Conservation (phyloP, 2,797 vertebrate genomes). For the Coregonus sp. region DNA sequence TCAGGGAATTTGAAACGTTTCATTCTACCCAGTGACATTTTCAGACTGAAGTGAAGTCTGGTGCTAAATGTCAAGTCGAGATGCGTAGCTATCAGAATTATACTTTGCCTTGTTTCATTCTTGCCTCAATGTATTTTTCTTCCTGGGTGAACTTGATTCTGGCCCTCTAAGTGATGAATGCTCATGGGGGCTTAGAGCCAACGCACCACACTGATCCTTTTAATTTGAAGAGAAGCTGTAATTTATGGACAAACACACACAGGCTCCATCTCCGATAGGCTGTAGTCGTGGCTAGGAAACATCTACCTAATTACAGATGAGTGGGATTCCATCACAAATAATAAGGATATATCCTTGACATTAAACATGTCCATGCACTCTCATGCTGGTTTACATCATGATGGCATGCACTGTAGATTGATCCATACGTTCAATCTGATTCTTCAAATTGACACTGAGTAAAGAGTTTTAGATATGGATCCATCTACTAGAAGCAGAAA, state of each 20-base stretch:
- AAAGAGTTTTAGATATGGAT: no score
- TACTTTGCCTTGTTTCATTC: slow-evolving; percentile 39
- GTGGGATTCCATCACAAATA: slow-evolving; percentile 37
- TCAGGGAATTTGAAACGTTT: slow-evolving; percentile 13
- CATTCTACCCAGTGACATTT: no score
- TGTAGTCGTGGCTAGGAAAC: slow-evolving; percentile 34
- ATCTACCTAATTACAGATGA: slow-evolving; percentile 53
- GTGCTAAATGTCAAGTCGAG: slow-evolving; percentile 54
- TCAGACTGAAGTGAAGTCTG: slow-evolving; percentile 31
- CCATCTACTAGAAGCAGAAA: no score
- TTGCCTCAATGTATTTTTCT: slow-evolving; percentile 45
- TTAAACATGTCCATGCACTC: not conserved
- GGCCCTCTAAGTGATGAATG: slow-evolving; percentile 32
- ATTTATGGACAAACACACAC: slow-evolving; percentile 53
- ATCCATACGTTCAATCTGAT: not conserved
- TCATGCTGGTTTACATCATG: not conserved
- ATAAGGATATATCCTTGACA: not conserved
- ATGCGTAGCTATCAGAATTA: slow-evolving; percentile 22
- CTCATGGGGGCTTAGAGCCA: slow-evolving; percentile 36
- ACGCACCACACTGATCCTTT: slow-evolving; percentile 45
- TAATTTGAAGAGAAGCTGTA: slow-evolving; percentile 55
- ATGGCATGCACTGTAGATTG: not conserved
- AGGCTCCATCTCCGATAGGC: not conserved
- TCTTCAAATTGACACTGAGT: not conserved
- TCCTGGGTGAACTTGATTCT: slow-evolving; percentile 33